Conservation (phyloP, 2,113 vertebrate species). For the Daphoenositta chrysoptera region DNA sequence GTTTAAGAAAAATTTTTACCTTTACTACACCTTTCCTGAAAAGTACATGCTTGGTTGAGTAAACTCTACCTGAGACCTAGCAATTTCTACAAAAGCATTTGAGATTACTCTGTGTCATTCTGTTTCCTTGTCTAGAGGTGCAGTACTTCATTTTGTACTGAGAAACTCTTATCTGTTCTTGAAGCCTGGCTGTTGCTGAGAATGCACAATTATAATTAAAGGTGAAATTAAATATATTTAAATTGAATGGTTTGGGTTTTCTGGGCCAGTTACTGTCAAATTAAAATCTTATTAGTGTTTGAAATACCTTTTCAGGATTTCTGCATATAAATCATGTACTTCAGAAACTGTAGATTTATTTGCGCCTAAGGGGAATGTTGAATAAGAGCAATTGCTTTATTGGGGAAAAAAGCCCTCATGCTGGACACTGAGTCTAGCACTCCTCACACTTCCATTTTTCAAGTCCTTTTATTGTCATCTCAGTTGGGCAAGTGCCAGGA, state of each 20-base stretch:
- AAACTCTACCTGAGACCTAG: not conserved
- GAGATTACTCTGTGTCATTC: not conserved
- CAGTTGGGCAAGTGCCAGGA: not conserved
- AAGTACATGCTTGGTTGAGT: not conserved
- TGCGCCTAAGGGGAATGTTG: not conserved
- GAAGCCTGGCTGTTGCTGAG: not conserved
- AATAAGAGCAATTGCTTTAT: conserved; percentile 11
- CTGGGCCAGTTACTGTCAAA: conserved; percentile 36
- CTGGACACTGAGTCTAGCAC: not conserved
- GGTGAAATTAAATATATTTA: conserved; percentile 42
- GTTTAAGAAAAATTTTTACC: not conserved
- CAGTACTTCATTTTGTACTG: not conserved
- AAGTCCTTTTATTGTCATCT: not conserved
- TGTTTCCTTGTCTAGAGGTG: not conserved
- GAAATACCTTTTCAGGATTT: conserved; percentile 39
- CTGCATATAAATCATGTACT: conserved; percentile 7
- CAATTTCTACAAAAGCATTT: not conserved
- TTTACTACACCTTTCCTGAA: conserved; percentile 1
- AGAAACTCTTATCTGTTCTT: conserved; percentile 30
- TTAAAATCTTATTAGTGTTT: conserved; percentile 46
- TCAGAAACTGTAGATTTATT: conserved; percentile 25
- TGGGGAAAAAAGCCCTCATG: not conserved
- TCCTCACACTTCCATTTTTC: not conserved
- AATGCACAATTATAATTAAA: conserved; percentile 43
- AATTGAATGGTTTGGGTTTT: conserved; percentile 25